Evolutionary conservation across 2,113 vertebrate species (phyloP), one percentile per base, ranked within the genome.

Genomic region (Puntigrus tetrazona): DNA sequence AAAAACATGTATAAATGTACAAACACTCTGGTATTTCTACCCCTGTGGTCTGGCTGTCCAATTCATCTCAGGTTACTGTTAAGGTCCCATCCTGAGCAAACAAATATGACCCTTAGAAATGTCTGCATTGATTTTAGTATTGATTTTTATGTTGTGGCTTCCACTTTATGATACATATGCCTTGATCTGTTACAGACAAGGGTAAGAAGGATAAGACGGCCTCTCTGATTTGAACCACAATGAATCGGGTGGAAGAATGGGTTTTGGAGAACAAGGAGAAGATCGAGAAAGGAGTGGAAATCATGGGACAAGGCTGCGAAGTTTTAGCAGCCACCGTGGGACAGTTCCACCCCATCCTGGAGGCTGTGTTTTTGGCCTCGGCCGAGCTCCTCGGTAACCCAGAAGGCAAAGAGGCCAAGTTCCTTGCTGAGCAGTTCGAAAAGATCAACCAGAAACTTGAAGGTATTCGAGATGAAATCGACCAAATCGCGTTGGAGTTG

Each of bases 221-320:
- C 75, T 87, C 75, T 83, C 86, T 86, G 85, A 86, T 81, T 74
- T 88, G 65, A 89, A 1, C 88, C 27, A 92, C 78, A 87, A 95
- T 95, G 94, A 92, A 89, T 84, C 90, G 76, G n/a, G 92, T 95
- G 63, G 93, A 92, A 83, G 93, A 95, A 74, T 95, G 94, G 94
- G 84, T 95, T 29, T 59, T 94, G 78, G 78, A 93, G 82, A 95
- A 95, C 94, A 90, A 88, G 90, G 91, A 91, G 87, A 94, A 94
- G 89, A 92, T 95, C 2, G 94, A 95, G 89, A 94, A 94, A 88
- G 94, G 93, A 7, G 92, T 95, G 88, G 93, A 93, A 89, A 93
- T 95, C 88, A 94, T 95, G 90, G 93, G 94, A 13, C 92, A 94
- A 74, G 91, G 93, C 34, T 93, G 94, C 0, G 94, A 94, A 89